Base-by-base conservation (phyloP, 2,888 invertebrate genomes). In the Onchidella celtica region DNA sequence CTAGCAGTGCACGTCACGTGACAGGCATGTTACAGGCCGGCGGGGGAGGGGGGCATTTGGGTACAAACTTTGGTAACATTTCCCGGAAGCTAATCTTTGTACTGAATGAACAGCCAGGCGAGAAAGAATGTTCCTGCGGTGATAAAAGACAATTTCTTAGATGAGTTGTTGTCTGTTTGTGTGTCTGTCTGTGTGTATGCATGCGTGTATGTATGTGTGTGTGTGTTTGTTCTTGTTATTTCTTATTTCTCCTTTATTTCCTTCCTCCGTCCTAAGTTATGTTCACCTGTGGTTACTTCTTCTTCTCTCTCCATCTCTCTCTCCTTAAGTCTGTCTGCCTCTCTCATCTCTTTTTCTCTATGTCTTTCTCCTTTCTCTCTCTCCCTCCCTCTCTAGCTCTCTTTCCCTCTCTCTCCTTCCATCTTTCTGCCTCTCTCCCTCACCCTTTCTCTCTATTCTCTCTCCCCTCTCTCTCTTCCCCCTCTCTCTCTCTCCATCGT, bases 301-400 rank as follows among this genome's bases (percentile, higher is more conserved):
- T 27, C 69, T 24, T 69, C 69, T 27, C 3, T 38, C 69, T 38
- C 38, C n/a, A 9, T 61, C 61, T 61, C 61, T 61, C 61, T 47
- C 9, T 47, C 47, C 17, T 32, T 65, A 17, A 9, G 3, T 65
- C 27, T 29, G 2, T 29, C 27, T 24, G 9, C 29, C 65, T 65
- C 29, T 6, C 27, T 29, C 29, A 4, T 65, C 65, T 29, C 32
- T 29, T 59, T 73, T n/a, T 27, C 73, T 57, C 59, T 55, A 57
- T 59, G 11, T 47, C 6, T 73, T n/a, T 59, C 73, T 73, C 34
- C 32, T 29, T 29, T 47, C 29, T 66, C 66, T 66, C 65, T 65
- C 76, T 65, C 66, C 17, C 66, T 47, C 29, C 55, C 40, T 38
- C 76, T 47, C 66, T 66, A 21, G 40, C 66, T 76, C 65, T 66